These are phyloP conservation scores for Pandemis heparana DNA, from an alignment of 2,888 invertebrate genomes.

Conservation along the genomic window DNA sequence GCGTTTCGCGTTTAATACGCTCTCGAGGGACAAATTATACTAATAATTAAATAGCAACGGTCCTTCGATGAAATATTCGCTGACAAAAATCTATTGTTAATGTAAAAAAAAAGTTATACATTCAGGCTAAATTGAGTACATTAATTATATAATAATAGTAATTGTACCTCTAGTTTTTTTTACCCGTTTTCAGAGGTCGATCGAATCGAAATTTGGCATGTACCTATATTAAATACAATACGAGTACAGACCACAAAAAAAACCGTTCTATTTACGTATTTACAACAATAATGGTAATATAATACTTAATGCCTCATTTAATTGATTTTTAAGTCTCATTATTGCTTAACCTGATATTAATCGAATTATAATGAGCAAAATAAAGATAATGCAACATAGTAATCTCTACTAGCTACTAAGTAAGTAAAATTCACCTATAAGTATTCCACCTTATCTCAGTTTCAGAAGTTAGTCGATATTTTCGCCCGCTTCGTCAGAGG, in stretches of 20 bases:
- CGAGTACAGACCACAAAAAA: too few species aligned
- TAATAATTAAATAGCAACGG: constrained; percentile 27
- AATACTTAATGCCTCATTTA: too few species aligned
- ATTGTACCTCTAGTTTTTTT: too few species aligned
- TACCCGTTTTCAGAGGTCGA: too few species aligned
- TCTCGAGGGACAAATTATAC: constrained; percentile 25
- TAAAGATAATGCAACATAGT: neutral
- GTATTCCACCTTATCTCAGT: neutral
- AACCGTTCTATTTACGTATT: too few species aligned
- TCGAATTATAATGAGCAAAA: neutral
- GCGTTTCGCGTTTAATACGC: constrained; percentile 36
- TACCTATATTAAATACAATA: too few species aligned
- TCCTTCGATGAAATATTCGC: constrained; percentile 4
- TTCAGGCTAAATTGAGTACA: neutral
- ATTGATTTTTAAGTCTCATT: neutral
- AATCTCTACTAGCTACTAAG: neutral
- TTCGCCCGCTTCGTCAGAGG: constrained; percentile 53
- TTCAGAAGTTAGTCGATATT: constrained; percentile 21
- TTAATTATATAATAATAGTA: too few species aligned
- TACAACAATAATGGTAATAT: too few species aligned
- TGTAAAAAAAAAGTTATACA: too few species aligned
- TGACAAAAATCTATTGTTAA: neutral
- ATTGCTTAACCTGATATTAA: neutral
- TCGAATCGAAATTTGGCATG: too few species aligned
- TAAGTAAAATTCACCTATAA: neutral